Conservation (phyloP, 2,113 vertebrate species). For the Candoia aspera region DNA sequence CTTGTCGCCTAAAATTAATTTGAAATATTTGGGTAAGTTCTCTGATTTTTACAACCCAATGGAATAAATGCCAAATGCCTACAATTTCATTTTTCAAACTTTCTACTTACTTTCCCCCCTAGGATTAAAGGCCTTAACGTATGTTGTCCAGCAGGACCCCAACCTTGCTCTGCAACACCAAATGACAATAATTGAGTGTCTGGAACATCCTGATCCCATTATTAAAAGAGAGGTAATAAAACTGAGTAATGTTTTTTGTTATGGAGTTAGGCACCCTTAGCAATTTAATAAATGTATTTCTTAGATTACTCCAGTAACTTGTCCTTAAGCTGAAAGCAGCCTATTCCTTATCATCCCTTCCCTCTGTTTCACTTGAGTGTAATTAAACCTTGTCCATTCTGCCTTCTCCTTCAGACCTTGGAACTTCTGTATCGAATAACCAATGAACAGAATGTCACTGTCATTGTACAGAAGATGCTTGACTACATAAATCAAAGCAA, state of each 20-base stretch:
- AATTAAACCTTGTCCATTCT: background rate
- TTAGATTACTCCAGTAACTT: background rate
- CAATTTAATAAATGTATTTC: background rate
- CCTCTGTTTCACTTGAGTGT: conserved; percentile 8
- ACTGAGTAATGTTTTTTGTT: background rate
- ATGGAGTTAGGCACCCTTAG: background rate
- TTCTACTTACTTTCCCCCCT: conserved; percentile 7
- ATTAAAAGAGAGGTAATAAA: conserved; percentile 91
- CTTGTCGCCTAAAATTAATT: conserved; percentile 93
- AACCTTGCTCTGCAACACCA: conserved; percentile 94
- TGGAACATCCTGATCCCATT: conserved; percentile 93
- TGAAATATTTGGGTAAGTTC: conserved; percentile 94
- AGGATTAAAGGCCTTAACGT: conserved; percentile 95
- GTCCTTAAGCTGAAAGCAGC: background rate
- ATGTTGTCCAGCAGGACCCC: conserved; percentile 93
- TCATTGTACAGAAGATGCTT: conserved; percentile 97
- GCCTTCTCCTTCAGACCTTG: conserved; percentile 81
- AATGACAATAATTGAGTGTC: conserved; percentile 97
- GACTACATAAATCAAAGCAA: conserved; percentile 85
- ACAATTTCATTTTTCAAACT: conserved; percentile 17
- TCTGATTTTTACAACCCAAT: background rate
- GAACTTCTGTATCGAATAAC: conserved; percentile 96
- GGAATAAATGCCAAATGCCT: conserved; percentile 9
- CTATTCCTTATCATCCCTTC: background rate
- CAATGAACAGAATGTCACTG: conserved; percentile 89